Evolutionary conservation across 1,140 invertebrate species (phyloP), one percentile per base, ranked within the genome.

Genomic region (Aphis craccivora): DNA sequence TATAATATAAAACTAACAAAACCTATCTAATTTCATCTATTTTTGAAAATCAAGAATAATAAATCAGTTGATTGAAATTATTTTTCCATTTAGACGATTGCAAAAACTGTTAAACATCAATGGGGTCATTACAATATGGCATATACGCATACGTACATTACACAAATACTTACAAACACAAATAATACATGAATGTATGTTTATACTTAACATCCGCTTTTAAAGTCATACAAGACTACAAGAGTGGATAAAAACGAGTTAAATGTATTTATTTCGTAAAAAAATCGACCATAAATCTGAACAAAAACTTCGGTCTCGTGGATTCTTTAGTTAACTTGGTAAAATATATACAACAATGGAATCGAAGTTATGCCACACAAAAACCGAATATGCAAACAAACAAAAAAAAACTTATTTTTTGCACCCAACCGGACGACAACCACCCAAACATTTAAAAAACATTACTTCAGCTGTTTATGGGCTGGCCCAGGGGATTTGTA

Each of bases 341-440:
- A 83, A 92, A 92, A 92, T 81, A 92, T 92, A 92, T 51, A 92
- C 51, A 92, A 92, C 90, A 83, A 92, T 83, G 90, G 90, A 51
- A 83, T 83, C 90, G 76, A 92, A 92, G 67, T 91, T 91, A 76
- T 76, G 90, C 60, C 40, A 14, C 88, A 37, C n/a, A 67, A 90
- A 48, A 48, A 37, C 22, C 22, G 67, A 92, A 92, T 81, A 92
- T 48, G 45, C 60, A 83, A 83, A 83, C 53, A 91, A 76, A 60
- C 37, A 91, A 92, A 83, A 91, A 91, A 81, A 51, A 45, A 83
- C 30, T 40, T 35, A 43, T 83, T 83, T 83, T 91, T 67, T 91
- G 53, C 90, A 43, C 53, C 90, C 53, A 55, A 91, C 90, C 55
- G 90, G 20, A 76, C 67, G 90, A 91, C 90, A 76, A 48, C 90